Conservation (phyloP, 2,113 vertebrate genomes). For the Cephalopterus ornatus region DNA sequence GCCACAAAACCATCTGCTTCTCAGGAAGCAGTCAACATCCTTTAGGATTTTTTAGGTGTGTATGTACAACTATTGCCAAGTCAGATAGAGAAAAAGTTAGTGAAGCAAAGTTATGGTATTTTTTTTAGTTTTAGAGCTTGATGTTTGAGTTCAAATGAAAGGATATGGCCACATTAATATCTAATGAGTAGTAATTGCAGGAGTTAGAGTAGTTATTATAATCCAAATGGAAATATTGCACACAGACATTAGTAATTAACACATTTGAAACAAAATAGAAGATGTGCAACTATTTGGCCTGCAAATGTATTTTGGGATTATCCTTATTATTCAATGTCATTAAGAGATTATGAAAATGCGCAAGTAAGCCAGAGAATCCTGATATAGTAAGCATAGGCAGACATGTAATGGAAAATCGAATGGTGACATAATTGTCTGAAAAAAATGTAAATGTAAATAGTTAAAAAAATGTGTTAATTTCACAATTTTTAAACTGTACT, state of each 20-base stretch:
- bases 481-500: not conserved
- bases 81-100: not conserved
- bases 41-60: not conserved
- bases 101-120: not conserved
- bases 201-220: not conserved
- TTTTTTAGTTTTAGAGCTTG: not conserved
- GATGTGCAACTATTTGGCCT: not conserved
- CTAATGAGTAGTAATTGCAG: not conserved
- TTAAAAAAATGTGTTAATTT: not conserved
- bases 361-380: not conserved
- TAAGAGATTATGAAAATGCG: not conserved
- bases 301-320: not conserved
- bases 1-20: not conserved
- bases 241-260: not conserved
- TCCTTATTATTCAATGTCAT: not conserved
- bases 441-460: not conserved
- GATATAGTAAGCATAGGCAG: not conserved
- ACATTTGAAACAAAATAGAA: not conserved
- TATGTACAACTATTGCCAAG: not conserved
- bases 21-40: not conserved
- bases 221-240: not conserved
- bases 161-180: not conserved
- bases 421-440: not conserved
- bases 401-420: not conserved
- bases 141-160: not conserved